These are phyloP conservation scores for Agriopis marginaria DNA, from an alignment of 2,888 invertebrate genomes.

Conservation along the genomic window DNA sequence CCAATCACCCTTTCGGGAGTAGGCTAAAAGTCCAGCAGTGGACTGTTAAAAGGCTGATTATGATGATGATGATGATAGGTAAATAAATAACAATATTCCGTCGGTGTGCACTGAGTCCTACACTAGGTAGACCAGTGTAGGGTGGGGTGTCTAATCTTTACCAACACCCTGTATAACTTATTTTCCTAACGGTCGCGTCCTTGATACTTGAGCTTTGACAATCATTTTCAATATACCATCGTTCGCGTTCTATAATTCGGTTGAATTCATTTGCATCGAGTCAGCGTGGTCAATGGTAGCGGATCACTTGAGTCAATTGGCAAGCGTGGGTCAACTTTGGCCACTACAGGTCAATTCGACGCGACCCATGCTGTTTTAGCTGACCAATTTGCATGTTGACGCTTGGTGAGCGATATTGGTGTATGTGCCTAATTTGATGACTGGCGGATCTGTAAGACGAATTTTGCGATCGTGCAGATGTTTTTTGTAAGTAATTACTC, in stretches of 20 bases:
- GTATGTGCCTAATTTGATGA: slow-evolving; percentile 5
- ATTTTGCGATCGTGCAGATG: not conserved
- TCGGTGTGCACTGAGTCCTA: no score
- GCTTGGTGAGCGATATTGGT: not conserved
- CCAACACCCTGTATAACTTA: not conserved
- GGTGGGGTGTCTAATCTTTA: not conserved
- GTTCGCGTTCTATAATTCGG: slow-evolving; percentile 44
- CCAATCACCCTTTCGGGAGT: no score
- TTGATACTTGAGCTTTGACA: slow-evolving; percentile 44
- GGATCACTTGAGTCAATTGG: slow-evolving; percentile 48
- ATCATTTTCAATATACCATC: slow-evolving; percentile 47
- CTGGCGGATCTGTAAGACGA: not conserved
- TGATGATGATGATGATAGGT: no score
- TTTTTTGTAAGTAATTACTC: no score
- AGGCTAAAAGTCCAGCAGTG: no score
- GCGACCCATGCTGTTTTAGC: slow-evolving; percentile 28
- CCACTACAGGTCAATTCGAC: slow-evolving; percentile 3
- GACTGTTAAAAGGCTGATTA: no score
- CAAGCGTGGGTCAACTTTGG: slow-evolving; percentile 21
- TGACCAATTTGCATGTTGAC: slow-evolving; percentile 10
- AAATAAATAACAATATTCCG: no score
- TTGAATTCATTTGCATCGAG: slow-evolving; percentile 45
- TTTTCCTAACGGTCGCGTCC: slow-evolving; percentile 38
- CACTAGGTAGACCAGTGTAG: no score
- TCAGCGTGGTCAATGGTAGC: slow-evolving; percentile 41